A percentile compares a stretch with the other conserved stretches of the same genome.
These are phyloP conservation scores for Basileuterus tristriatus DNA, from an alignment of 2,797 vertebrate species.

Conservation along the genomic window DNA sequence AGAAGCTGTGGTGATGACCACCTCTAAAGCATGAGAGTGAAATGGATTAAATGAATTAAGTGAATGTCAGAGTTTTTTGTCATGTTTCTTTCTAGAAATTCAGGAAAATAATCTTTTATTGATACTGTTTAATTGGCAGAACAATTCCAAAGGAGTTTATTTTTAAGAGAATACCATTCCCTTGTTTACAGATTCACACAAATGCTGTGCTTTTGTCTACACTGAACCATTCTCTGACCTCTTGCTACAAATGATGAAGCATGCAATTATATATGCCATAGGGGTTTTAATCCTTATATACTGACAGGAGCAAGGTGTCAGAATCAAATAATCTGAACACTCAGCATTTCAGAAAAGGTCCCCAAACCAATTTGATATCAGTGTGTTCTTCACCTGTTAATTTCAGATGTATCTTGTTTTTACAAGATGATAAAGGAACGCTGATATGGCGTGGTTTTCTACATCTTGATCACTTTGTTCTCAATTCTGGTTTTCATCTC, in stretches of 20 bases:
- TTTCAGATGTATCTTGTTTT: neutral
- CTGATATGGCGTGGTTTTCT: neutral
- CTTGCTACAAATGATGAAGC: neutral
- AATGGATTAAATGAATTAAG: neutral
- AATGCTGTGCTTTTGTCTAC: neutral
- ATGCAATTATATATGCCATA: neutral
- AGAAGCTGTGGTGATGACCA: neutral
- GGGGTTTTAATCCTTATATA: neutral
- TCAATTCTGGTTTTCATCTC: neutral
- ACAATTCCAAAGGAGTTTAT: neutral
- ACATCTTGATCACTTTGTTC: neutral
- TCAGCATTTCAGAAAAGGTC: neutral
- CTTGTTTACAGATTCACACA: neutral
- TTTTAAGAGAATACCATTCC: neutral
- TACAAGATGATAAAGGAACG: accelerated
- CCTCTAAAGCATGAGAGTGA: neutral
- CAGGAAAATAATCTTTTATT: neutral
- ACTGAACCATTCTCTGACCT: neutral
- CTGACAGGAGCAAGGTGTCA: neutral
- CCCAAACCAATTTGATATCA: neutral
- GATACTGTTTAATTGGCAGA: neutral
- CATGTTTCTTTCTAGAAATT: neutral
- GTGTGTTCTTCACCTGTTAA: neutral
- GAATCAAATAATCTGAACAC: neutral
- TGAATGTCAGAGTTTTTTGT: neutral